Evolutionary conservation across 1,140 invertebrate species (phyloP).

Genomic region (Hormaphis cornu): DNA sequence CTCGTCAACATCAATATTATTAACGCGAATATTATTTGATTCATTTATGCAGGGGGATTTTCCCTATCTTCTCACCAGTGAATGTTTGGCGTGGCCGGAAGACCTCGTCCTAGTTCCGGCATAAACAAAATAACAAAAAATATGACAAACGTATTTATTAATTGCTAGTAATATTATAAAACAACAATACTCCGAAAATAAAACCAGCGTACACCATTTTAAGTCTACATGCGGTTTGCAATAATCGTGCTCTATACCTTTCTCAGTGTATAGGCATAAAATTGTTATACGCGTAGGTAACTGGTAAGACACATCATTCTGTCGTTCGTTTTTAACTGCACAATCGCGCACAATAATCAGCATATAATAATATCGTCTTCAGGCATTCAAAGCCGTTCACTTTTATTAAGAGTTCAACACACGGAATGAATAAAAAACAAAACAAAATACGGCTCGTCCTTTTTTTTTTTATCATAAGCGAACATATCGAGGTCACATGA

Average conservation of each 20-base stretch:
- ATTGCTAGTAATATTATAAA: constrained; percentile 14
- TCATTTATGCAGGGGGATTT: neutral
- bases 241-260: neutral
- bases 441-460: neutral
- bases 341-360: neutral
- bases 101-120: constrained; percentile 32
- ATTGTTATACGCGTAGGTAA: no score
- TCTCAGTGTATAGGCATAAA: no score
- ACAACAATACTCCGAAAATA: neutral
- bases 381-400: neutral
- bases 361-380: neutral
- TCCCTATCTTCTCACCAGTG: neutral
- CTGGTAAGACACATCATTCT: no score
- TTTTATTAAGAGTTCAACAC: neutral
- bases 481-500: neutral
- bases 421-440: neutral
- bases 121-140: constrained; percentile 2
- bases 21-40: neutral
- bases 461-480: neutral
- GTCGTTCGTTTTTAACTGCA: neutral
- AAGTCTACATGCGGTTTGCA: neutral
- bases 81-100: constrained; percentile 27
- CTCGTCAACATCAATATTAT: neutral
- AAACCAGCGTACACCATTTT: neutral
- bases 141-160: neutral